A percentile compares a stretch with the other conserved stretches of the same genome.
Conservation (phyloP, 2,888 invertebrate genomes). For the Caradrina kadenii region DNA sequence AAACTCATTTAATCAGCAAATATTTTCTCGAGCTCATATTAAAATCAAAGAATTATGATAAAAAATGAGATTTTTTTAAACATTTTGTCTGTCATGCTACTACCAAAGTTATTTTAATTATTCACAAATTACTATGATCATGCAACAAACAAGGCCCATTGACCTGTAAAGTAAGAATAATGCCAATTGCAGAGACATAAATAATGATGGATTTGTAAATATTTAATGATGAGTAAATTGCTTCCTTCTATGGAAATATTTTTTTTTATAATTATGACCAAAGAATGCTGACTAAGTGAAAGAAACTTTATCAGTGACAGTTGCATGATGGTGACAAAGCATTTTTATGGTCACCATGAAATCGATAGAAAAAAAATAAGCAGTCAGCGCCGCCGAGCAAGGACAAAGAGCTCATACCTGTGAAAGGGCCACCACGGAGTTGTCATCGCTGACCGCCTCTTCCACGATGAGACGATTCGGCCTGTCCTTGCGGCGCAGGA, state of each 20-base stretch:
- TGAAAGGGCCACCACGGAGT: conserved; percentile 98
- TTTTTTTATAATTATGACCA: not conserved
- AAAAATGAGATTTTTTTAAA: no score
- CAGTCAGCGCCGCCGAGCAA: conserved; percentile 6
- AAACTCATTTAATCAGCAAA: not conserved
- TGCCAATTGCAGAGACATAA: conserved; percentile 10
- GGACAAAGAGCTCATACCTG: conserved; percentile 91
- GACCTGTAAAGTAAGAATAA: conserved; percentile 29
- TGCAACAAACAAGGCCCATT: conserved; percentile 14
- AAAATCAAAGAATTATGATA: no score
- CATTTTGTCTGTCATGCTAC: conserved; percentile 1
- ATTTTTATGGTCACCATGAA: conserved; percentile 35
- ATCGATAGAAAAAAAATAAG: conserved; percentile 14
- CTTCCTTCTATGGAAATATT: not conserved
- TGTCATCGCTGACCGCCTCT: conserved; percentile 99
- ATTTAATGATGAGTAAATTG: not conserved
- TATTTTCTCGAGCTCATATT: no score
- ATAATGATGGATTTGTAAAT: not conserved
- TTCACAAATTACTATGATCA: not conserved
- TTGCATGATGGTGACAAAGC: conserved; percentile 60
- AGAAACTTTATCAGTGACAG: conserved; percentile 5
- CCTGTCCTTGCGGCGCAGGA: conserved; percentile 98
- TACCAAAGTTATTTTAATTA: not conserved
- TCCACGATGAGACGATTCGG: conserved; percentile 99
- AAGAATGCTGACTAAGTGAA: not conserved